These are phyloP conservation scores for Venustoraphidia nigricollis DNA, from an alignment of 2,888 invertebrate genomes.

Conservation along the genomic window DNA sequence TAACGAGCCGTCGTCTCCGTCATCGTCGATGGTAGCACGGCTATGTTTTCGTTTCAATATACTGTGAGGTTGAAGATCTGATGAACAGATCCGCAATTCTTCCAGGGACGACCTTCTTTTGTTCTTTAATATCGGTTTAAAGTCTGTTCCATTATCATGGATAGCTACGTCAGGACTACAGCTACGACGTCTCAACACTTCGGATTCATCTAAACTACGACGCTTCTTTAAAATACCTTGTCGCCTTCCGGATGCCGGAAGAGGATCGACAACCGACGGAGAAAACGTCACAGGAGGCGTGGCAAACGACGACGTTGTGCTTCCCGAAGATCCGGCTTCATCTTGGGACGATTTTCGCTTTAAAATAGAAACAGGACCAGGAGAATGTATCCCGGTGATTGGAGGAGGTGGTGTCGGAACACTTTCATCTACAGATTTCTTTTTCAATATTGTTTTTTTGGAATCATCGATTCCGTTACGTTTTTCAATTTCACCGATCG, in stretches of 20 bases:
- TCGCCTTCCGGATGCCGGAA: conserved; percentile 40
- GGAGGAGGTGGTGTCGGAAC: conserved; percentile 11
- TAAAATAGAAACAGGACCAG: conserved; percentile 37
- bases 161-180: conserved; percentile 54
- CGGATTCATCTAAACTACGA: conserved; percentile 65
- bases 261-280: conserved; percentile 54
- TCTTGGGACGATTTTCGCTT: conserved; percentile 37
- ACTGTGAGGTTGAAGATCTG: conserved; percentile 46
- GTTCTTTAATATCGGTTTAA: conserved; percentile 50
- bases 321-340: conserved; percentile 21
- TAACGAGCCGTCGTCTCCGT: conserved; percentile 34
- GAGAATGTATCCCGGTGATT: conserved; percentile 10
- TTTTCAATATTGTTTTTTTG: conserved; percentile 42
- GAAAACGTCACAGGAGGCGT: conserved; percentile 69
- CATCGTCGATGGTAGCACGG: conserved; percentile 43
- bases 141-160: conserved; percentile 39
- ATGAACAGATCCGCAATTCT: conserved; percentile 46
- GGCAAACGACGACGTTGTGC: conserved; percentile 20
- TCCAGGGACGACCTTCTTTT: conserved; percentile 53
- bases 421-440: conserved; percentile 32
- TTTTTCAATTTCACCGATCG: conserved; percentile 1
- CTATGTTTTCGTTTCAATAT: conserved; percentile 57
- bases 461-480: conserved; percentile 3
- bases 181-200: conserved; percentile 49
- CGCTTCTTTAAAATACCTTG: conserved; percentile 75